Evolutionary conservation across 2,113 vertebrate genomes (phyloP).

Genomic region (human (Homo sapiens)): GRCh38 chr9:11653501-11654000

Average conservation of each 20-base stretch:
- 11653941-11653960: background rate
- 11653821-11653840: background rate
- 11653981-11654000: slow-evolving; percentile 15
- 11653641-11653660: background rate
- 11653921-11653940: background rate
- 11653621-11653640: background rate
- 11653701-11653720: background rate
- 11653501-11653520: background rate
- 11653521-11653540: background rate
- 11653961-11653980: background rate
- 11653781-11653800: background rate
- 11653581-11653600: background rate
- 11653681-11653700: background rate
- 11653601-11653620: background rate
- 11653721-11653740: background rate
- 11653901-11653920: background rate
- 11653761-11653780: background rate
- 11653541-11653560: background rate
- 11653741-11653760: background rate
- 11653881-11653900: background rate
- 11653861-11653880: background rate
- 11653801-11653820: background rate
- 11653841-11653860: background rate
- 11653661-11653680: background rate
- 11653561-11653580: background rate